Percentiles rank a stretch among this genome's conserved stretches.
Conservation (phyloP, 1,140 invertebrate species). For the Orchesella cincta region DNA sequence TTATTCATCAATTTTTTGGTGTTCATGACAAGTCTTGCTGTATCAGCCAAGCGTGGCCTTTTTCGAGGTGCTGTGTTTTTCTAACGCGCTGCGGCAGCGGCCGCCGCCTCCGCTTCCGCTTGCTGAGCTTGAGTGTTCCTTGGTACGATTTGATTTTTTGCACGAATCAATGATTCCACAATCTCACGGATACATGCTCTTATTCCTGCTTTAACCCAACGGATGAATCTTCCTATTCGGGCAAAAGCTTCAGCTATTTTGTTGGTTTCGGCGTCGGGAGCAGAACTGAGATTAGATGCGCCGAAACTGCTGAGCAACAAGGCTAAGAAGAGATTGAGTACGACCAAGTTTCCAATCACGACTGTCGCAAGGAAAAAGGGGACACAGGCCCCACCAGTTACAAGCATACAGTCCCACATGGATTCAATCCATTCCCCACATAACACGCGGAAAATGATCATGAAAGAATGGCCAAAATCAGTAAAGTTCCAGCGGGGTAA, state of each 20-base stretch:
- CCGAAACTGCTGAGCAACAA: slow-evolving; percentile 97
- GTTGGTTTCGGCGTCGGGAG: slow-evolving; percentile 89
- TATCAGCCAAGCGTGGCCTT: slow-evolving; percentile 59
- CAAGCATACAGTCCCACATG: slow-evolving; percentile 95
- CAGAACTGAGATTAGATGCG: slow-evolving; percentile 85
- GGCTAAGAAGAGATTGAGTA: slow-evolving; percentile 97
- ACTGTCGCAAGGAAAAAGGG: slow-evolving; percentile 97
- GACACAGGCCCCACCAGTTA: slow-evolving; percentile 88
- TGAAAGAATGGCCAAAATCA: slow-evolving; percentile 98
- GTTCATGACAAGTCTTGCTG: slow-evolving; percentile 48
- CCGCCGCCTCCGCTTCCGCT: background rate
- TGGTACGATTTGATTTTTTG: slow-evolving; percentile 16
- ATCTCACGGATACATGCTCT: background rate
- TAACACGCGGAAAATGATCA: slow-evolving; percentile 96
- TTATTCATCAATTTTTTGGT: slow-evolving; percentile 48
- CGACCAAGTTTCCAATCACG: slow-evolving; percentile 96
- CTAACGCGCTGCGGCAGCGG: background rate
- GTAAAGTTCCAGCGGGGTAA: slow-evolving; percentile 94
- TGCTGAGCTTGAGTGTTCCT: background rate
- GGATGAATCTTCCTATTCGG: slow-evolving; percentile 83
- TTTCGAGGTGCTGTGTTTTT: background rate
- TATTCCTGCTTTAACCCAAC: slow-evolving; percentile 79
- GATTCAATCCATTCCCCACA: slow-evolving; percentile 99
- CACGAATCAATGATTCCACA: background rate
- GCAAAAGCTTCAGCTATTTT: slow-evolving; percentile 97